Percentiles rank a stretch among this genome's conserved stretches.
Conservation (phyloP, 2,113 vertebrate species). For the Gobiocypris rarus region DNA sequence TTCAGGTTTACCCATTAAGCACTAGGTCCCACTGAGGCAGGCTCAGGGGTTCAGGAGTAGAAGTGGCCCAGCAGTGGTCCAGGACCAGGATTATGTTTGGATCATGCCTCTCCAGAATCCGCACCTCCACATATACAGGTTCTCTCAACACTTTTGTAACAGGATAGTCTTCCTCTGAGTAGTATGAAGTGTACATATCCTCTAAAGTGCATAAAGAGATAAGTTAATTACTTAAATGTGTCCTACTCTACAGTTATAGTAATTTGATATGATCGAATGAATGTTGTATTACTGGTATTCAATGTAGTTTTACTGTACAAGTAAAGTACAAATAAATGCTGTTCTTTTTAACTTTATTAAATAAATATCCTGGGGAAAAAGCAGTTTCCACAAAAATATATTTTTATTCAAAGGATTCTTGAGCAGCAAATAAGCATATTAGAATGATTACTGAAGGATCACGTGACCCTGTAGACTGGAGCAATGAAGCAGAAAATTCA, state of each 20-base stretch:
- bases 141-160: slow-evolving; percentile 69
- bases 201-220: slow-evolving; percentile 55
- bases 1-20: slow-evolving; percentile 64
- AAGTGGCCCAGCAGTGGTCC: slow-evolving; percentile 75
- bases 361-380: too few species aligned
- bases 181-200: slow-evolving; percentile 69
- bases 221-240: too few species aligned
- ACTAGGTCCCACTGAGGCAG: slow-evolving; percentile 75
- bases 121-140: slow-evolving; percentile 69
- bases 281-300: not conserved
- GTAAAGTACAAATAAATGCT: too few species aligned
- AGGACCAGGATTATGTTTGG: slow-evolving; percentile 69
- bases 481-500: not conserved
- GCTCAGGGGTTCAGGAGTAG: slow-evolving; percentile 54
- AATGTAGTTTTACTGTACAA: not conserved
- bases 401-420: too few species aligned
- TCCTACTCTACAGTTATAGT: too few species aligned
- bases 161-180: slow-evolving; percentile 69
- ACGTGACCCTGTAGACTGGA: not conserved
- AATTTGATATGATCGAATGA: not conserved
- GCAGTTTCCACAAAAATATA: too few species aligned
- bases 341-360: too few species aligned
- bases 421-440: not conserved
- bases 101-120: slow-evolving; percentile 65
- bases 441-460: not conserved